Percentiles rank a stretch among this genome's conserved stretches.
These are phyloP conservation scores for Ciona savignyi DNA, from an alignment of 23 tunicate genomes.

Conservation along the genomic window DNA sequence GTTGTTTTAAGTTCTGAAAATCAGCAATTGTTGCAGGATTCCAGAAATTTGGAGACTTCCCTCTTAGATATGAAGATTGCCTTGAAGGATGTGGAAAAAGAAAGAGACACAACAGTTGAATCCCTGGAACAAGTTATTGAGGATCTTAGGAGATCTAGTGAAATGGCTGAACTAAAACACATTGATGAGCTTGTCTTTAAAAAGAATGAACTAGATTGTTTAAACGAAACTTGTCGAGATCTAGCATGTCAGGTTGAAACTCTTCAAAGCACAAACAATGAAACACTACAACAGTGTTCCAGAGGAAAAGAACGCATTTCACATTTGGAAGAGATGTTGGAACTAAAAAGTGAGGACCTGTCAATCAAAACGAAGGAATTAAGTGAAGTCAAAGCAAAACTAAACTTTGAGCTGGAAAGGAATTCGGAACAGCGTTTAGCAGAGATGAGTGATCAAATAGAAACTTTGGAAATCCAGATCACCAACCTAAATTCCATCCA, in stretches of 20 bases:
- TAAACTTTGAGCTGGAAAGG: not conserved
- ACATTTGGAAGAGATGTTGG: not conserved
- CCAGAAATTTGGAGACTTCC: not conserved
- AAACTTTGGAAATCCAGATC: not conserved
- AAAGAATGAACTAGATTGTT: not conserved
- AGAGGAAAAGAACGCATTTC: not conserved
- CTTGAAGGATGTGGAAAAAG: not conserved
- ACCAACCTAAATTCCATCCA: not conserved
- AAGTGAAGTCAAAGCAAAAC: not conserved
- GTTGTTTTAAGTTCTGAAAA: not conserved
- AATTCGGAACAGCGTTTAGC: not conserved
- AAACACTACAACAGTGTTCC: not conserved
- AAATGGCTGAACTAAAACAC: not conserved
- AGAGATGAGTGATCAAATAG: not conserved
- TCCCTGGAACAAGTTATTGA: not conserved
- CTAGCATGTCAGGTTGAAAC: not conserved
- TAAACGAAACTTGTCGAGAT: not conserved
- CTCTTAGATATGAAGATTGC: not conserved
- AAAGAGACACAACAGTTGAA: not conserved
- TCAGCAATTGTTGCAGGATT: not conserved
- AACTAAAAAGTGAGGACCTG: not conserved
- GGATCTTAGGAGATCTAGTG: not conserved
- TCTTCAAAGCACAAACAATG: not conserved
- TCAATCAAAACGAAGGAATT: not conserved
- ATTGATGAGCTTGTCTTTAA: not conserved